Percentiles rank a stretch among this genome's conserved stretches.
Conservation (phyloP, 2,888 invertebrate genomes). For the Agrilus mali region DNA sequence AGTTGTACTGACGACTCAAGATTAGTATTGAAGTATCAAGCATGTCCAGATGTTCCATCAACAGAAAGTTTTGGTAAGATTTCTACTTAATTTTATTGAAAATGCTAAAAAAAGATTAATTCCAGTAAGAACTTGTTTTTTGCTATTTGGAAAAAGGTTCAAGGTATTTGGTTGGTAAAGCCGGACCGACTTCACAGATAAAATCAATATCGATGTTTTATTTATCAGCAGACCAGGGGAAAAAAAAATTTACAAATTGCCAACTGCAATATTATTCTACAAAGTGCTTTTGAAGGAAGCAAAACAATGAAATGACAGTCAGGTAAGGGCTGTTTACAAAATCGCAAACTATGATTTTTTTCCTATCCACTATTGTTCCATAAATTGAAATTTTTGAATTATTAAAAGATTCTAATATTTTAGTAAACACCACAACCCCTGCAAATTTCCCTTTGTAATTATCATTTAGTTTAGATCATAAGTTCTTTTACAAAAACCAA, state of each 20-base stretch:
- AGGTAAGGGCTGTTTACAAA: constrained; percentile 36
- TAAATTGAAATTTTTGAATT: no score
- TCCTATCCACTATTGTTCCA: background rate
- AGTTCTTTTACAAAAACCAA: constrained; percentile 48
- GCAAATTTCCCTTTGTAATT: constrained; percentile 67
- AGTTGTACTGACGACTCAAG: constrained; percentile 74
- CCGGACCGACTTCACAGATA: constrained; percentile 51
- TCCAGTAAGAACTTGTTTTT: no score
- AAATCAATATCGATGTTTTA: constrained; percentile 72
- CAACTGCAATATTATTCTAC: constrained; percentile 61
- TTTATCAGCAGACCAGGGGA: constrained; percentile 50
- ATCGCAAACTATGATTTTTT: no score
- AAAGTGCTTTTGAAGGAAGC: constrained; percentile 64
- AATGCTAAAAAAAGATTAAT: no score
- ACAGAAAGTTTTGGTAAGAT: constrained; percentile 64
- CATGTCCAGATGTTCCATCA: constrained; percentile 64
- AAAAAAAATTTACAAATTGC: constrained; percentile 53
- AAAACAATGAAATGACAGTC: constrained; percentile 65
- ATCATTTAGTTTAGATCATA: constrained; percentile 63
- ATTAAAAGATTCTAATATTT: no score
- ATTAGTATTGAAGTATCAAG: constrained; percentile 68
- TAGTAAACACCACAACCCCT: constrained; percentile 63
- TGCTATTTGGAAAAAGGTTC: constrained; percentile 74
- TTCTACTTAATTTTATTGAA: no score
- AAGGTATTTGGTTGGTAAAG: constrained; percentile 59